Conservation (phyloP, 2,888 invertebrate genomes). For the Clitarchus hookeri region DNA sequence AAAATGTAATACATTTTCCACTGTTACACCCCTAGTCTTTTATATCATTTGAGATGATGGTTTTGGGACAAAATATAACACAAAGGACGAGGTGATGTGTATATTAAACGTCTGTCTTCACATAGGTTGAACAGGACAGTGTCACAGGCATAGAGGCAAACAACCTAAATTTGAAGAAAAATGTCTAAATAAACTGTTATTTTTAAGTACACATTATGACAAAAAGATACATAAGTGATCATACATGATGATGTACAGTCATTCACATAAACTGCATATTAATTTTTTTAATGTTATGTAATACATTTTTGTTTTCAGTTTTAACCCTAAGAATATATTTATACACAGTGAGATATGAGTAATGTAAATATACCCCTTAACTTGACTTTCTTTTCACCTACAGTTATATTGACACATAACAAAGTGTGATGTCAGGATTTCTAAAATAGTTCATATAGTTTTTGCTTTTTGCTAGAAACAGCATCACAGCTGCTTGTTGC, state of each 20-base stretch:
- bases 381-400: slow-evolving; percentile 22
- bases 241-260: slow-evolving; percentile 37
- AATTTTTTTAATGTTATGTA: slow-evolving; percentile 24
- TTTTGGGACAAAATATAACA: not conserved
- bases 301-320: slow-evolving; percentile 30
- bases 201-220: slow-evolving; percentile 37
- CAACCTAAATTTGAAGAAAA: not conserved
- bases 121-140: not conserved
- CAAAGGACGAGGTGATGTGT: not conserved
- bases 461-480: not conserved
- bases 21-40: not conserved
- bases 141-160: not conserved
- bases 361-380: not conserved
- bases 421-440: slow-evolving; percentile 20
- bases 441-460: not conserved
- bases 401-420: slow-evolving; percentile 30
- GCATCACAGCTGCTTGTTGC: not conserved
- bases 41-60: slow-evolving; percentile 8
- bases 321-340: slow-evolving; percentile 16
- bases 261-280: slow-evolving; percentile 35
- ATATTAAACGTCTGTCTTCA: not conserved
- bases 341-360: slow-evolving; percentile 29
- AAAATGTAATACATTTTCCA: not conserved
- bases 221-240: slow-evolving; percentile 33
- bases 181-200: not conserved